A percentile compares a stretch with the other conserved stretches of the same genome.
Evolutionary conservation across 1,140 invertebrate species (phyloP).

Genomic region (Hydropsyche tenuis): DNA sequence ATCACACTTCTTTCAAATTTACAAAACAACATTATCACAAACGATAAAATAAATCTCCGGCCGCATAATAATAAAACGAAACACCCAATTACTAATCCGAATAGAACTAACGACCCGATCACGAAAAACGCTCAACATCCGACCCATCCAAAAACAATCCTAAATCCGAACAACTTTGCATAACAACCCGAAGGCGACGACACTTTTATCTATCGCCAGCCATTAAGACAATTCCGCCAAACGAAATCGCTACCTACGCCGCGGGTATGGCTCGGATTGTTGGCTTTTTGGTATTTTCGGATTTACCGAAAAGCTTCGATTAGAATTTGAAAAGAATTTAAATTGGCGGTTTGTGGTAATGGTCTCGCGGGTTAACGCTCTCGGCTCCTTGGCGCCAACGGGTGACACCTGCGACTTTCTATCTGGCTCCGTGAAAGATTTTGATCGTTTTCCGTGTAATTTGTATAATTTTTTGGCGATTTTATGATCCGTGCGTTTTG

Average conservation of each 20-base stretch:
- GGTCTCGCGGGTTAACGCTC: constrained; percentile 14
- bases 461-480: neutral
- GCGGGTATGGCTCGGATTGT: no score
- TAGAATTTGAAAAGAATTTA: constrained; percentile 27
- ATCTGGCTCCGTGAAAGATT: constrained; percentile 21
- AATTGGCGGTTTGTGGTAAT: constrained; percentile 23
- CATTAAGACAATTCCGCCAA: no score
- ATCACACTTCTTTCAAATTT: no score
- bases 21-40: no score
- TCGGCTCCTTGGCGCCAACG: constrained; percentile 13
- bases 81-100: no score
- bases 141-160: neutral
- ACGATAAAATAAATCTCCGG: no score
- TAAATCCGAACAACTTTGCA: no score
- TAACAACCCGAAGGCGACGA: neutral
- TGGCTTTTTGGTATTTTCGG: no score
- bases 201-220: neutral
- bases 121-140: neutral
- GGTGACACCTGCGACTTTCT: constrained; percentile 40
- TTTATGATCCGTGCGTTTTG: neutral
- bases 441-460: neutral
- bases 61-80: no score
- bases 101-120: no score
- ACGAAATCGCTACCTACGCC: no score
- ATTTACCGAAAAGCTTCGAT: no score